Evolutionary conservation across 2,888 invertebrate species (phyloP).

Genomic region (Chloroclysta siterata): DNA sequence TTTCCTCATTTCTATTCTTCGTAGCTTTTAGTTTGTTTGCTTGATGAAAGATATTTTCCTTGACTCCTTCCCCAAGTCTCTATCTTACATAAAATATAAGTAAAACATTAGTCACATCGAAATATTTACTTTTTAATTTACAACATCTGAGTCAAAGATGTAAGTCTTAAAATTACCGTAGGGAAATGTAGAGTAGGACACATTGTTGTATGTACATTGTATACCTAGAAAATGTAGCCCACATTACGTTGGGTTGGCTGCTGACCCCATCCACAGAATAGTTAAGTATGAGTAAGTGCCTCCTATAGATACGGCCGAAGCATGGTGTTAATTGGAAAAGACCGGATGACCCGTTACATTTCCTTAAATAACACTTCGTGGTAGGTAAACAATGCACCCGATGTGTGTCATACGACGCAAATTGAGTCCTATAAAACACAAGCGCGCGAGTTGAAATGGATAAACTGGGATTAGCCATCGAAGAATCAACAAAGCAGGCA

Average conservation of each 20-base stretch:
- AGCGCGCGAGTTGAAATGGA: constrained; percentile 44
- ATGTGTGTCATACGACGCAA: constrained; percentile 70
- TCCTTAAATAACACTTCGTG: constrained; percentile 68
- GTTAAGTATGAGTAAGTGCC: neutral
- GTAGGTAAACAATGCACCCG: constrained; percentile 77
- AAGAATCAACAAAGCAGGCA: constrained; percentile 31
- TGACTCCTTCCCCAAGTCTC: neutral
- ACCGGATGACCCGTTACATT: constrained; percentile 76
- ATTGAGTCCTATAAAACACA: constrained; percentile 67
- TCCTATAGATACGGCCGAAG: constrained; percentile 64
- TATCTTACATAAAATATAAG: neutral
- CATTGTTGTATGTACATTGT: constrained; percentile 1
- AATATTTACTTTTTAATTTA: constrained; percentile 20
- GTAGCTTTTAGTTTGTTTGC: neutral
- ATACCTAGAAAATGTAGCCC: constrained; percentile 28
- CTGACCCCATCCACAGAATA: constrained; percentile 22
- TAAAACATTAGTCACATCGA: constrained; percentile 9
- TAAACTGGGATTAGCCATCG: constrained; percentile 63
- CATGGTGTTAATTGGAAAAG: constrained; percentile 75
- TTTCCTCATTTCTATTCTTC: neutral
- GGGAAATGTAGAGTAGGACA: constrained; percentile 39
- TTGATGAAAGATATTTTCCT: neutral
- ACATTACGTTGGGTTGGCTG: constrained; percentile 35
- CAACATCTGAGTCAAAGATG: constrained; percentile 15
- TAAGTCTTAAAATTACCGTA: constrained; percentile 11